phyloP scores from a whole-genome alignment of 2,797 vertebrate genomes.

The Gobionotothen gibberifrons region DNA sequence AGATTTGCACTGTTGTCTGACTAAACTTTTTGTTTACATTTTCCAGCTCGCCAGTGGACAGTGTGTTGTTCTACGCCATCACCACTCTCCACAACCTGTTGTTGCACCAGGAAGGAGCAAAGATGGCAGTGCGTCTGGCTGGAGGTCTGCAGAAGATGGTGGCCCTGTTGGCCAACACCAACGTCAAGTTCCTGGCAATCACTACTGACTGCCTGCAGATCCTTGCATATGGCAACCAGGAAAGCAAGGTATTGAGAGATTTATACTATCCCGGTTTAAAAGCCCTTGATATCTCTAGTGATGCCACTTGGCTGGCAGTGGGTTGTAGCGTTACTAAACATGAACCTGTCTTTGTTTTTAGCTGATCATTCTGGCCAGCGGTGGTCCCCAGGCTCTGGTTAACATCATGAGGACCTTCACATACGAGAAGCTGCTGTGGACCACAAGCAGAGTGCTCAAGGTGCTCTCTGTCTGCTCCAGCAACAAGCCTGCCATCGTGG shows the following conservation, averaged over 20 bases:
- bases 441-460: slow-evolving; percentile 98
- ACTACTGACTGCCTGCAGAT: slow-evolving; percentile 99
- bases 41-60: slow-evolving; percentile 95
- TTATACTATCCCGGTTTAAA: no score
- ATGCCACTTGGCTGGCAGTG: background rate
- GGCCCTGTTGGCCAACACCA: slow-evolving; percentile 97
- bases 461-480: slow-evolving; percentile 99
- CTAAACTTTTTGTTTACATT: background rate
- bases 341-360: slow-evolving; percentile 67
- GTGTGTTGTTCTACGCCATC: slow-evolving; percentile 98
- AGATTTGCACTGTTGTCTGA: background rate
- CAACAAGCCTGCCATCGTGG: slow-evolving; percentile 99
- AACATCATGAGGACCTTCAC: slow-evolving; percentile 99
- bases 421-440: slow-evolving; percentile 98
- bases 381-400: slow-evolving; percentile 97
- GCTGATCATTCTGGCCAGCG: slow-evolving; percentile 98
- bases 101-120: slow-evolving; percentile 98
- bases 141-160: slow-evolving; percentile 99
- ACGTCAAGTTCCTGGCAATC: slow-evolving; percentile 98
- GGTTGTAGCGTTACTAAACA: slow-evolving; percentile 4
- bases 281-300: background rate
- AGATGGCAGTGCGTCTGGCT: slow-evolving; percentile 98
- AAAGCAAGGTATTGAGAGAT: slow-evolving; percentile 93
- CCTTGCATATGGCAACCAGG: slow-evolving; percentile 98
- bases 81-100: slow-evolving; percentile 98